A percentile compares a stretch with the other conserved stretches of the same genome.
These are phyloP conservation scores for Lasioglossum zephyrum DNA, from an alignment of 2,888 invertebrate genomes.

Conservation along the genomic window DNA sequence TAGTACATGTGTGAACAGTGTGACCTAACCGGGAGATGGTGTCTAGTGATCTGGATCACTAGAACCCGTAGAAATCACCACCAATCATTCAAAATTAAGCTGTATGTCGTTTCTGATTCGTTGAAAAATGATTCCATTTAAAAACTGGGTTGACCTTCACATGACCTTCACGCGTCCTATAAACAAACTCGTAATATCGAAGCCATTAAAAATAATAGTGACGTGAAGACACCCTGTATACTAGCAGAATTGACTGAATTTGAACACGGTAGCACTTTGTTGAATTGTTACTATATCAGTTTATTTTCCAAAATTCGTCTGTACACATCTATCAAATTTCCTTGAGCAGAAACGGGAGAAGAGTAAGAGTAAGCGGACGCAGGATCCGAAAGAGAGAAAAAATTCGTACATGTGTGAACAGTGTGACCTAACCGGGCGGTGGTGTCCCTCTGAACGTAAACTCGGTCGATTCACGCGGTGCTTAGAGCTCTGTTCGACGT, in stretches of 20 bases:
- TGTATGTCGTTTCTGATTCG: neutral
- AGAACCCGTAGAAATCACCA: neutral
- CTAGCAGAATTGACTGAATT: neutral
- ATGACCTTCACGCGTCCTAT: too few relatives aligned
- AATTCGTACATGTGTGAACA: slow-evolving; percentile 80
- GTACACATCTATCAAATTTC: neutral
- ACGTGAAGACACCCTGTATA: too few relatives aligned
- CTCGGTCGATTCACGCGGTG: slow-evolving; percentile 50
- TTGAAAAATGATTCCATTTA: too few relatives aligned
- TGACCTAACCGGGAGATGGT: slow-evolving; percentile 72
- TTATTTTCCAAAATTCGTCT: neutral
- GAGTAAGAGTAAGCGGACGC: neutral
- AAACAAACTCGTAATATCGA: too few relatives aligned
- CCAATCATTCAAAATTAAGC: neutral
- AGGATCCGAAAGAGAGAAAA: slow-evolving; percentile 70
- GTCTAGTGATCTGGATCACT: slow-evolving; percentile 41
- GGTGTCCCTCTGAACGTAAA: slow-evolving; percentile 59
- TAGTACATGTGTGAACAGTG: slow-evolving; percentile 80
- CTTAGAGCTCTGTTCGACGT: slow-evolving; percentile 51
- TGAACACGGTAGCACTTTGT: neutral
- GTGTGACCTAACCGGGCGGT: slow-evolving; percentile 74
- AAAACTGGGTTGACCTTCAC: too few relatives aligned
- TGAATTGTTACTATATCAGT: too few relatives aligned
- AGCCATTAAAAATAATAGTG: too few relatives aligned
- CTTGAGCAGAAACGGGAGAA: neutral